Evolutionary conservation across 2,113 vertebrate species (phyloP), one percentile per base, ranked within the genome.

Genomic region (Neofelis nebulosa): DNA sequence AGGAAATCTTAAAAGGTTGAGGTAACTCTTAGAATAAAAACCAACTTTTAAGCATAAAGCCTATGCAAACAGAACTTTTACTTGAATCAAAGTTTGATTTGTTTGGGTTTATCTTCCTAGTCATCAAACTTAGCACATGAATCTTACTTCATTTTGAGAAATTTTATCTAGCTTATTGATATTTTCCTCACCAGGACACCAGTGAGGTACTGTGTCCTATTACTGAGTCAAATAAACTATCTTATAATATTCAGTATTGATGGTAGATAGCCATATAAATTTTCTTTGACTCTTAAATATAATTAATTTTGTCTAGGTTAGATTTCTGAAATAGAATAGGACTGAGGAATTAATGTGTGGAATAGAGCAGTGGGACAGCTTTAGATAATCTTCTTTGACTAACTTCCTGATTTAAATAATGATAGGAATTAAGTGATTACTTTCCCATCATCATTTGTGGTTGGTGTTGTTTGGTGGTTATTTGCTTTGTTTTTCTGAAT

Each of bases 141-240:
- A 61, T 93, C 23, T 93, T 86, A 73, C 5, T 96, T 88, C 94
- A 65, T 92, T 97, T 92, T 85, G 31, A 63, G 76, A 96, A 55
- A 88, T 88, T 89, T 95, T 69, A 55, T 81, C 50, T 63, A 79
- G 31, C 10, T 93, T 96, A 93, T 36, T 97, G 89, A 76, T 14
- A 57, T 87, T 84, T 97, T 92, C 52, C 33, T 38, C 38, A 52
- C 61, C 21, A 80, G 76, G 68, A 92, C 48, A 61, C 57, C 57
- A 88, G 74, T 84, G 66, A 96, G 48, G 84, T 89, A 36, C n/a
- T 52, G 0, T 95, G 4, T 82, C 29, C 82, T 97, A 7, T 80
- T 79, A 81, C 18, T 7, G 15, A 84, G n/a, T 83, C 71, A 95
- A 55, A 79, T 92, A 93, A 78, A 52, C 27, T 80, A 25, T 50